Evolutionary conservation across 2,113 vertebrate species (phyloP), one percentile per base, ranked within the genome.

Genomic region (Seriola rivoliana): DNA sequence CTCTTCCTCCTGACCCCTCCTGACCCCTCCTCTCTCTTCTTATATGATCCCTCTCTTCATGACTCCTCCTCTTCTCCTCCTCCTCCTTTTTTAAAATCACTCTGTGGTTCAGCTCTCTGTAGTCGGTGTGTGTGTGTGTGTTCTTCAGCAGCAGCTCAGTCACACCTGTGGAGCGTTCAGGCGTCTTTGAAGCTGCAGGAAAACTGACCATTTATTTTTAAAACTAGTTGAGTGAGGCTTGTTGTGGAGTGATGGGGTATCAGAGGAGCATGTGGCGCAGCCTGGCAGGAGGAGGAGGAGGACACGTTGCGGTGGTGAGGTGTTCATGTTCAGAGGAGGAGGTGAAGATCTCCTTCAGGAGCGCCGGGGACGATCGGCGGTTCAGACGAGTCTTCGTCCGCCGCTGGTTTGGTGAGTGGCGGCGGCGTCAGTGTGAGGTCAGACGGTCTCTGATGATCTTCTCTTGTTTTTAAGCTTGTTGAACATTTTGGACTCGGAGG

Each of bases 401-500:
- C 21, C 82, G 76, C 42, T 88, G 90, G 81, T 82, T 91, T 0
- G 93, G 93, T 94, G 85, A 93, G 93, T 85, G 0, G 1, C 19
- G 21, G 48, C 21, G 23, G 67, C 5, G 0, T 32, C 25, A 42
- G 40, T 32, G 55, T 19, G 11, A 44, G 0, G 46, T 48, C 52
- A 58, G 25, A 42, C 8, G 5, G 13, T 34, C 8, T 34, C 2
- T 48, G 46, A 17, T 42, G 8, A 2, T 42, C 40, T 42, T 42
- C 8, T 42, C 40, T 42, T 42, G 38, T 38, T 38, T 38, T 38
- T 38, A 8, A 38, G 38, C 40, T 2, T 42, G 40, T 36, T 4
- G 34, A 36, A 6, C 34, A 36, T 4, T 36, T 6, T 36, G 34
- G 34, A 36, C 34, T 36, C 6, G 34, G 34, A 10, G 7, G 7